phyloP scores from a whole-genome alignment of 2,113 vertebrate genomes.

The Phylloscopus whistleri region DNA sequence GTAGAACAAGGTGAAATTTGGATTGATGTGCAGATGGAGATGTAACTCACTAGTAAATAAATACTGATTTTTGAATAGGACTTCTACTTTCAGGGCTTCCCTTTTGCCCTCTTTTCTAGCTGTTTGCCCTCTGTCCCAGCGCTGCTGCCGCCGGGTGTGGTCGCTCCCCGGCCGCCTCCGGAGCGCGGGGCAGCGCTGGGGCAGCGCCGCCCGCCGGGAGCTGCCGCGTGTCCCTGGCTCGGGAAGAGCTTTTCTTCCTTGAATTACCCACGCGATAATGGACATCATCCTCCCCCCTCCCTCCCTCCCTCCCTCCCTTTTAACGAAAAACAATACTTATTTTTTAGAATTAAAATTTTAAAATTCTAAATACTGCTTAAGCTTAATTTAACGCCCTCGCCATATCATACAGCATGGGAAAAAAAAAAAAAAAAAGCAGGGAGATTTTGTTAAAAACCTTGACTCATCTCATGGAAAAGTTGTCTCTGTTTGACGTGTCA shows the following conservation, averaged over 20 bases:
- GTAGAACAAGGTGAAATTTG: neutral
- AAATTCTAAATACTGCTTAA: neutral
- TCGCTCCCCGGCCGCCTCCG: neutral
- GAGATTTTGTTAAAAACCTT: neutral
- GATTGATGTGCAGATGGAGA: too few species aligned
- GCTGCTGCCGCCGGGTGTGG: neutral
- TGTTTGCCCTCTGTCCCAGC: neutral
- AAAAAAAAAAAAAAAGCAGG: neutral
- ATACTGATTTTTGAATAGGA: neutral
- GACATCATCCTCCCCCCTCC: neutral
- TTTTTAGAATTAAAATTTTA: neutral
- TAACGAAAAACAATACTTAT: neutral
- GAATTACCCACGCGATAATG: neutral
- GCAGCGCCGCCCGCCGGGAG: neutral
- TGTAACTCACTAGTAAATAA: neutral
- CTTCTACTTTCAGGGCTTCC: neutral
- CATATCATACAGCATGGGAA: neutral
- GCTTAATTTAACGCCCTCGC: neutral
- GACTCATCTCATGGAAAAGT: neutral
- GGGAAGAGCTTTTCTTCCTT: neutral
- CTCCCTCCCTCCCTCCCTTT: neutral
- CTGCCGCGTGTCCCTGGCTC: accelerated
- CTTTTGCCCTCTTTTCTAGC: neutral
- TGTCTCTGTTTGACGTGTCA: neutral
- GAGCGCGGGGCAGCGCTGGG: neutral